Percentiles rank a stretch among this genome's conserved stretches.
These are phyloP conservation scores for Chelonia mydas DNA, from an alignment of 2,797 vertebrate genomes.

Conservation along the genomic window DNA sequence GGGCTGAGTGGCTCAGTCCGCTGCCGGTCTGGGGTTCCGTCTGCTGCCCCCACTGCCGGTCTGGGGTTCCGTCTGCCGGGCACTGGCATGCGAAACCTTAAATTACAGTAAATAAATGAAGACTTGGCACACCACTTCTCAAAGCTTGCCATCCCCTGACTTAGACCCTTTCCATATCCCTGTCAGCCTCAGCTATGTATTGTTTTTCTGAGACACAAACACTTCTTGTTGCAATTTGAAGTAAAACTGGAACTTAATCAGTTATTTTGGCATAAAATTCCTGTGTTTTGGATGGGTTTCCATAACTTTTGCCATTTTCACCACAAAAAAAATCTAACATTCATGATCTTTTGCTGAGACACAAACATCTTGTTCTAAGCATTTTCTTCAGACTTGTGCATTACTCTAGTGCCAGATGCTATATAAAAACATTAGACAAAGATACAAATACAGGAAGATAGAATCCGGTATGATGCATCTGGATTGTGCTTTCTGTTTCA, in stretches of 20 bases:
- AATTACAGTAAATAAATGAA: too few species aligned
- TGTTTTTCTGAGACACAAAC: background rate
- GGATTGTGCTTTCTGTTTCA: background rate
- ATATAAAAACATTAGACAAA: background rate
- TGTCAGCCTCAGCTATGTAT: background rate
- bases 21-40: too few species aligned
- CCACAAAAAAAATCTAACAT: background rate
- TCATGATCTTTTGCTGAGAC: background rate
- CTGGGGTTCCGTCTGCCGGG: too few species aligned
- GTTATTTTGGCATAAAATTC: background rate
- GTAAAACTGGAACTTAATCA: background rate
- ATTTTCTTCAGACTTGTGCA: background rate
- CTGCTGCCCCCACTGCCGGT: too few species aligned
- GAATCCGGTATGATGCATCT: background rate
- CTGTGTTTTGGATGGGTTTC: background rate
- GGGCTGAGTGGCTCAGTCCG: too few species aligned
- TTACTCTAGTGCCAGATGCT: background rate
- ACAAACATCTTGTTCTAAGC: background rate
- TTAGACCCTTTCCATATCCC: background rate
- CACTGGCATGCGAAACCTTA: too few species aligned
- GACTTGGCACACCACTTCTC: too few species aligned
- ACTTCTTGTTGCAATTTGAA: background rate
- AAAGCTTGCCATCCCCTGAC: background rate
- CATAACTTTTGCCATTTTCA: background rate
- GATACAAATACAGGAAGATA: background rate